phyloP scores from a whole-genome alignment of 2,888 invertebrate species.

The Brachyopa scutellaris region DNA sequence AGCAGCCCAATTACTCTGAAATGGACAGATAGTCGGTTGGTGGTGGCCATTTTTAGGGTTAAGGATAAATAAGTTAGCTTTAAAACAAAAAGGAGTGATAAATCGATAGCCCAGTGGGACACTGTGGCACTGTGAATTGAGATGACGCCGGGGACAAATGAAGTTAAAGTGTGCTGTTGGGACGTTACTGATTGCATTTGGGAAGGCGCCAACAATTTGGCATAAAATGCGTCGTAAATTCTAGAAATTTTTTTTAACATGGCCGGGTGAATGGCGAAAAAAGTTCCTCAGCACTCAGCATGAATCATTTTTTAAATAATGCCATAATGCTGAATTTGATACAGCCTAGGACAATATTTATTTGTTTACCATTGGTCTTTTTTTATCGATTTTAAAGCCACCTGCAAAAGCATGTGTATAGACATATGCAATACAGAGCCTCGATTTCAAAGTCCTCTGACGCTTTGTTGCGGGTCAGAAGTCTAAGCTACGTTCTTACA shows the following conservation, averaged over 20 bases:
- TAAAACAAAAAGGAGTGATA: constrained; percentile 42
- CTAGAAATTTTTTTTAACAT: constrained; percentile 10
- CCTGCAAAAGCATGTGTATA: too few relatives aligned
- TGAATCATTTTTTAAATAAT: too few relatives aligned
- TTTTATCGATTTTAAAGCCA: too few relatives aligned
- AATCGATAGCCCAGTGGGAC: constrained; percentile 53
- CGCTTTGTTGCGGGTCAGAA: too few relatives aligned
- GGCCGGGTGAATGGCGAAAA: too few relatives aligned
- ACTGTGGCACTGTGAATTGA: constrained; percentile 28
- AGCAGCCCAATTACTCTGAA: constrained; percentile 41
- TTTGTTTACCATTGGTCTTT: too few relatives aligned
- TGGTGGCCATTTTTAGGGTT: constrained; percentile 24
- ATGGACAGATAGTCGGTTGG: constrained; percentile 4
- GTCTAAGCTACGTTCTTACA: too few relatives aligned
- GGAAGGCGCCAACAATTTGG: constrained; percentile 55
- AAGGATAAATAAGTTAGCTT: constrained; percentile 28
- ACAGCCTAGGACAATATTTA: too few relatives aligned
- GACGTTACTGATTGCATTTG: constrained; percentile 45
- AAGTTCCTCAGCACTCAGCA: too few relatives aligned
- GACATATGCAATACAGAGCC: too few relatives aligned
- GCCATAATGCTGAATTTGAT: too few relatives aligned
- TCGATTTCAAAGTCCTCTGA: too few relatives aligned
- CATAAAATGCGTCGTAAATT: constrained; percentile 47
- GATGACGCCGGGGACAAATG: constrained; percentile 26
- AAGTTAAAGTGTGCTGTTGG: constrained; percentile 26